Percentiles rank a stretch among this genome's conserved stretches.
Conservation (phyloP, 2,797 vertebrate species). For the Notolepis coatsorum region DNA sequence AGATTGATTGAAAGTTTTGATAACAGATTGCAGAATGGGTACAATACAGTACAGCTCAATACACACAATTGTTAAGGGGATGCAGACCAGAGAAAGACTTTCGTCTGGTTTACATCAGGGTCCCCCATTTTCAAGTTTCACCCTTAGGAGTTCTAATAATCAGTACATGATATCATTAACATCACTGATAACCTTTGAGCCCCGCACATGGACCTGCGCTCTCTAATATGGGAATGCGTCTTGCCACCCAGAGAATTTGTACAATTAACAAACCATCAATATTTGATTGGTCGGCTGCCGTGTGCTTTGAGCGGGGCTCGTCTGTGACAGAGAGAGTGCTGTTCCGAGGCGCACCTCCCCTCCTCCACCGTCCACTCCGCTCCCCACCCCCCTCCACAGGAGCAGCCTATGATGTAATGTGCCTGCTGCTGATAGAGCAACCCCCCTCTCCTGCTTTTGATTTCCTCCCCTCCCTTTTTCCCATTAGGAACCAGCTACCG, state of each 20-base stretch:
- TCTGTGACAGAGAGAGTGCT: constrained; percentile 66
- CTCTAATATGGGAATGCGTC: constrained; percentile 42
- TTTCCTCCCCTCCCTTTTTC: constrained; percentile 53
- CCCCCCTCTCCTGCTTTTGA: constrained; percentile 65
- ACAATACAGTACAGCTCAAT: background rate
- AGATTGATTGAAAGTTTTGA: no score
- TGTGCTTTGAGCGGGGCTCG: constrained; percentile 44
- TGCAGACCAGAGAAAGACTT: no score
- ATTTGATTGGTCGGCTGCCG: constrained; percentile 60
- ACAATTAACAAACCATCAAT: constrained; percentile 65
- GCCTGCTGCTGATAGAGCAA: constrained; percentile 81
- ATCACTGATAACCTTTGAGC: constrained; percentile 55
- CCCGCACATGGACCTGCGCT: constrained; percentile 41
- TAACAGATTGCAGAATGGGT: background rate
- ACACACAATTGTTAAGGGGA: no score
- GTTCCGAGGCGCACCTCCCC: constrained; percentile 74
- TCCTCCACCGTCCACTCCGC: constrained; percentile 70
- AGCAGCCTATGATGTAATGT: constrained; percentile 86
- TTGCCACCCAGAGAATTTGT: constrained; percentile 53
- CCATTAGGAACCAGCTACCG: constrained; percentile 63
- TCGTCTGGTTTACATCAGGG: no score
- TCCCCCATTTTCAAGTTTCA: no score
- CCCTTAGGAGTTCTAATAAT: no score
- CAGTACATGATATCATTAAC: background rate
- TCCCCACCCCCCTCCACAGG: constrained; percentile 72